Conservation (phyloP, 1,140 invertebrate species). For the Drosophila mayri region DNA sequence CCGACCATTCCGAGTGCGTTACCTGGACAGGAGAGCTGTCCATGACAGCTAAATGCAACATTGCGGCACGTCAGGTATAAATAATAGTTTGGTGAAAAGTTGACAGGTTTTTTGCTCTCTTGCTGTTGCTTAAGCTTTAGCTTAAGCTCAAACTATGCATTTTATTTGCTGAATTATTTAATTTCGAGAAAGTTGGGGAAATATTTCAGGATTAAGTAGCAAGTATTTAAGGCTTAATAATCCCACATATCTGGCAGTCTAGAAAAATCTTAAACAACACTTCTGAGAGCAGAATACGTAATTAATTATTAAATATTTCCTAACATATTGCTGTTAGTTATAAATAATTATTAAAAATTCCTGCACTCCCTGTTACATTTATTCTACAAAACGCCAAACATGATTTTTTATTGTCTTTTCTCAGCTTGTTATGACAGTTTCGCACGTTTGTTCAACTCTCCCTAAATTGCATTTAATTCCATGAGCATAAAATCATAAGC, state of each 20-base stretch:
- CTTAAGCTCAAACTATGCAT: neutral
- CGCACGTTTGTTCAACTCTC: constrained; percentile 17
- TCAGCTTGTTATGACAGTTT: constrained; percentile 32
- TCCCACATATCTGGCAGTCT: neutral
- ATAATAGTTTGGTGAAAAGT: constrained; percentile 14
- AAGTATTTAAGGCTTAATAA: neutral
- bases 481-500: constrained; percentile 32
- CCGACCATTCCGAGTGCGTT: constrained; percentile 2
- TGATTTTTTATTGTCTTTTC: neutral
- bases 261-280: neutral
- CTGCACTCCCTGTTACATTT: neutral
- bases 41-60: constrained; percentile 36
- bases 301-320: neutral
- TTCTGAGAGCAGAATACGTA: neutral
- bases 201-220: neutral
- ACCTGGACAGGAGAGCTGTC: constrained; percentile 23
- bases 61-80: constrained; percentile 20
- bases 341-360: neutral
- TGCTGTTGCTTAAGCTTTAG: constrained; percentile 10
- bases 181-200: neutral
- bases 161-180: neutral
- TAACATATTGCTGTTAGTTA: neutral
- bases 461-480: constrained; percentile 27
- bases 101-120: constrained; percentile 6
- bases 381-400: neutral